Conservation (phyloP, 2,113 vertebrate genomes). For the Stomatorhinus ivindoensis region DNA sequence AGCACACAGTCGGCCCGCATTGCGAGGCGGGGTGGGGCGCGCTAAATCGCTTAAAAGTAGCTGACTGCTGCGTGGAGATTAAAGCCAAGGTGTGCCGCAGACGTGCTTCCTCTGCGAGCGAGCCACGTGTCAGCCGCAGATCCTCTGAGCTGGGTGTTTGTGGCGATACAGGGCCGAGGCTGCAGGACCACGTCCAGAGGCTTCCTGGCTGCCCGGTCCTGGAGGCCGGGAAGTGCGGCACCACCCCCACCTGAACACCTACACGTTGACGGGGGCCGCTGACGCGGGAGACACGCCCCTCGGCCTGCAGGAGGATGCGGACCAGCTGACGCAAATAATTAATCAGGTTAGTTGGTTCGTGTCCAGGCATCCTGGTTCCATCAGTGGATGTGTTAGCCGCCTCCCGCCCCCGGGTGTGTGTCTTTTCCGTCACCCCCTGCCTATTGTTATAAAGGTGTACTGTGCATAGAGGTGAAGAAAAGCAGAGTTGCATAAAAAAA, state of each 20-base stretch:
- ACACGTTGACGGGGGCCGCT: slow-evolving; percentile 66
- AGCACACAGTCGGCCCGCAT: background rate
- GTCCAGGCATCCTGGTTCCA: background rate
- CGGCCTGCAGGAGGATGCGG: slow-evolving; percentile 59
- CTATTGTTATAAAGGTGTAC: background rate
- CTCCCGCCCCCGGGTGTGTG: background rate
- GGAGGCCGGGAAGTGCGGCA: slow-evolving; percentile 66
- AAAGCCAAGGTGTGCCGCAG: slow-evolving; percentile 26
- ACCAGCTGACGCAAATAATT: slow-evolving; percentile 54
- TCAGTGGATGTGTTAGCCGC: background rate
- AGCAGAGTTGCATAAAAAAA: background rate
- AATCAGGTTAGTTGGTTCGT: slow-evolving; percentile 47
- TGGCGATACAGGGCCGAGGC: slow-evolving; percentile 60
- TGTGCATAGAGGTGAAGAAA: background rate
- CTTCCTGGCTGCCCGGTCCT: slow-evolving; percentile 48
- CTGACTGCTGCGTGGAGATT: slow-evolving; percentile 17
- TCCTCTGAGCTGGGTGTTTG: slow-evolving; percentile 40
- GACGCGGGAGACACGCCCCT: slow-evolving; percentile 37
- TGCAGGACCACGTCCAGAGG: slow-evolving; percentile 34
- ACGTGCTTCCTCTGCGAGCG: background rate
- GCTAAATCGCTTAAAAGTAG: background rate
- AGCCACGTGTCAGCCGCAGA: slow-evolving; percentile 21
- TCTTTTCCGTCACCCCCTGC: background rate
- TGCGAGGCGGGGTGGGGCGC: background rate
- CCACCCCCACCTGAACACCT: slow-evolving; percentile 67